These are phyloP conservation scores for Trichomalopsis sarcophagae DNA, from an alignment of 1,140 invertebrate genomes.

Conservation along the genomic window DNA sequence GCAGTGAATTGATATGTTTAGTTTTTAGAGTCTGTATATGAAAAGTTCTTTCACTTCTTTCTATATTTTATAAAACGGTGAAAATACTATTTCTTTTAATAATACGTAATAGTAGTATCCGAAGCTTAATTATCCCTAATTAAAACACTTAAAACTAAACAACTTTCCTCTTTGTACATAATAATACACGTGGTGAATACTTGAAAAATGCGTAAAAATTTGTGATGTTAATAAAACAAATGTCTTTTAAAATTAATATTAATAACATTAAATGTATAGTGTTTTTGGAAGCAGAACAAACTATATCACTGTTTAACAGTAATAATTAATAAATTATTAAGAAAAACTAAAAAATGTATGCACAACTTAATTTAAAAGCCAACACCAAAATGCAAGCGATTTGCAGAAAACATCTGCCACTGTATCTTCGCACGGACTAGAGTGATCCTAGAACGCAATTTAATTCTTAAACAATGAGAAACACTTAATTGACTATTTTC, in stretches of 20 bases:
- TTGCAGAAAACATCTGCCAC: conserved; percentile 27
- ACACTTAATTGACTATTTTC: conserved; percentile 45
- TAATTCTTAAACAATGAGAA: conserved; percentile 32
- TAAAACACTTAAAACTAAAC: conserved; percentile 51
- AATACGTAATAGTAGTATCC: conserved; percentile 27
- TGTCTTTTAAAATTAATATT: conserved; percentile 51
- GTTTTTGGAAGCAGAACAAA: conserved; percentile 50
- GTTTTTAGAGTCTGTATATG: conserved; percentile 18
- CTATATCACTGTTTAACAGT: conserved; percentile 35
- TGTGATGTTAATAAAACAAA: conserved; percentile 23
- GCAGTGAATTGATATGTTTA: conserved; percentile 48
- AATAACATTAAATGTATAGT: conserved; percentile 17
- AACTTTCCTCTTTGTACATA: conserved; percentile 52
- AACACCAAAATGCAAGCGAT: conserved; percentile 37
- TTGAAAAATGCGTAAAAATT: conserved; percentile 24
- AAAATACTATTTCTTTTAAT: conserved; percentile 39
- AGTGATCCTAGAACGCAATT: conserved; percentile 24
- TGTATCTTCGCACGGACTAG: conserved; percentile 48
- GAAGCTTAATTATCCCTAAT: conserved; percentile 36
- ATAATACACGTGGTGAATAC: conserved; percentile 46
- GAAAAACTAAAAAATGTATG: conserved; percentile 30
- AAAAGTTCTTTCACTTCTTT: conserved; percentile 28
- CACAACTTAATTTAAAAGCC: conserved; percentile 23
- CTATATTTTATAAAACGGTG: conserved; percentile 43
- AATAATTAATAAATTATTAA: conserved; percentile 51